Evolutionary conservation across 1,140 invertebrate genomes (phyloP), one percentile per base, ranked within the genome.

Genomic region (Monochamus saltuarius): DNA sequence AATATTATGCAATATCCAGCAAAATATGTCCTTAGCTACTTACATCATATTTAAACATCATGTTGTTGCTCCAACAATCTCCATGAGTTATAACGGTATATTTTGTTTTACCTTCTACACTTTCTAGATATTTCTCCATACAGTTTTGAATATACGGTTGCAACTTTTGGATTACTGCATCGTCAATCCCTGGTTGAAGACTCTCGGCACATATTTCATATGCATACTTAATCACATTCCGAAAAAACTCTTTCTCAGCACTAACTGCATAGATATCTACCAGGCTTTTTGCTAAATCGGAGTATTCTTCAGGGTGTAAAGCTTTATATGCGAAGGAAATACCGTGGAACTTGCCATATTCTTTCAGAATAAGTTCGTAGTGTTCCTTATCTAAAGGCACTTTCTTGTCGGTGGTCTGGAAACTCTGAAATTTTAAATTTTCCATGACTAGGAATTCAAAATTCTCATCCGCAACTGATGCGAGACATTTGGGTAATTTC

Each of bases 51-150:
- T 66, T 59, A 42, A 60, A 66, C 37, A 66, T 42, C 2, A 66
- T 51, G 29, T 66, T 66, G 17, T 66, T 66, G 10, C 42, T 55
- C 64, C 64, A 66, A 47, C 57, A 59, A 53, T 66, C 61, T 0
- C 64, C 64, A 60, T 66, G 64, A 11, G 36, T 50, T 0, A 66
- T 19, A 6, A 52, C 51, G 29, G 35, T 45, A 13, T 58, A 53
- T 14, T 54, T 19, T 1, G 53, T 37, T 69, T 72, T 47, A 61
- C 22, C 22, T 29, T 61, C 49, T 16, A 62, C 36, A 34, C 65
- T 55, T 42, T 52, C n/a, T 6, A 36, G 7, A 13, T 64, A 52
- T 16, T 36, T 7, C 36, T 49, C 39, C 8, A 34, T 40, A 22
- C 34, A 49, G 9, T 59, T 50, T 10, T 46, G 22, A 10, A 42